phyloP scores from a whole-genome alignment of 2,888 invertebrate genomes.

The Acleris sparsana region DNA sequence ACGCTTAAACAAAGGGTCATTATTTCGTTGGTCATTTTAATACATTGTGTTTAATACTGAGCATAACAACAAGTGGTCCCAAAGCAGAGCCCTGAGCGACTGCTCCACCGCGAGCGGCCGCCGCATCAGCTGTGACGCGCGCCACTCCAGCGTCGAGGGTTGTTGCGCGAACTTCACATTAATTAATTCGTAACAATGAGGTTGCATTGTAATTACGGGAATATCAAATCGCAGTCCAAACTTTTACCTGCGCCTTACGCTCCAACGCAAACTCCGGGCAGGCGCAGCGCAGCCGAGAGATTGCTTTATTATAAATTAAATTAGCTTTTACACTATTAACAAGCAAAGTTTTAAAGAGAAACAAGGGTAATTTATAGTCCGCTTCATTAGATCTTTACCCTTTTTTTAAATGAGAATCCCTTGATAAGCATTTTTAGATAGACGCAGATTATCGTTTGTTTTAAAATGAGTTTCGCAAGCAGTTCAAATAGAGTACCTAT shows the following conservation, averaged over 20 bases:
- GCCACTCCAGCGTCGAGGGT: constrained; percentile 5
- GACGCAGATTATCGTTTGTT: neutral
- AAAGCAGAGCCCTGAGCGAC: neutral
- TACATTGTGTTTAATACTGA: no score
- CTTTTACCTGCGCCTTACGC: constrained; percentile 10
- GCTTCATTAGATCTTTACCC: constrained; percentile 12
- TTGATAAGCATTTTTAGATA: neutral
- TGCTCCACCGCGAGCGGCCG: neutral
- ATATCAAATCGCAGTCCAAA: constrained; percentile 2
- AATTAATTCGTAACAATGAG: constrained; percentile 19
- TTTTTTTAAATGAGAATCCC: neutral
- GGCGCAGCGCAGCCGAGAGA: neutral
- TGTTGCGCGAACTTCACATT: constrained; percentile 8
- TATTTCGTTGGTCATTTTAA: no score
- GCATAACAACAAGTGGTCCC: neutral
- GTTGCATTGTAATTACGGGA: constrained; percentile 17
- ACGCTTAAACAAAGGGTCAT: no score
- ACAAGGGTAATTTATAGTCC: constrained; percentile 1
- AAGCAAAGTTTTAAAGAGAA: constrained; percentile 8
- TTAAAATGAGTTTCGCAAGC: constrained; percentile 2
- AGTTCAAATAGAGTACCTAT: neutral
- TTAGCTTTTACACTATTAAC: constrained; percentile 5
- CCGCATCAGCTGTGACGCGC: constrained; percentile 1
- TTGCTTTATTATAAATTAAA: neutral
- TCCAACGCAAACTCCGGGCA: neutral